phyloP scores from a whole-genome alignment of 2,888 invertebrate species.

The Aricia artaxerxes region DNA sequence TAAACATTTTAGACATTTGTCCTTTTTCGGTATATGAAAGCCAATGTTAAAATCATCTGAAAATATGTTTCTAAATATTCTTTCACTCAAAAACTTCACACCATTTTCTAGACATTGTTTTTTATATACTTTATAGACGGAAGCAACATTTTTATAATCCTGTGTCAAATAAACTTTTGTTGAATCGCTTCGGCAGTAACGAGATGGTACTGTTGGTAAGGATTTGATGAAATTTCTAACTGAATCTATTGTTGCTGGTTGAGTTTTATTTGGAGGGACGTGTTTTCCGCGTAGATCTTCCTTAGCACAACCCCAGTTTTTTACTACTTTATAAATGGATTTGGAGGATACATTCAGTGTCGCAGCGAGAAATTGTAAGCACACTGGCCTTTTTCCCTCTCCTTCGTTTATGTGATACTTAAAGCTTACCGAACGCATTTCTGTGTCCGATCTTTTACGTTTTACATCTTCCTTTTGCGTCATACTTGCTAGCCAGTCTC shows the following conservation, averaged over 20 bases:
- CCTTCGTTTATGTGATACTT: conserved; percentile 22
- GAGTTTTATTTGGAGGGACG: conserved; percentile 40
- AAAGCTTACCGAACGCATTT: not conserved
- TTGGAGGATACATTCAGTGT: conserved; percentile 22
- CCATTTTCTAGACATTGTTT: no score
- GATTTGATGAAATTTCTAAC: no score
- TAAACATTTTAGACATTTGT: conserved; percentile 44
- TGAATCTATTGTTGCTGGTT: no score
- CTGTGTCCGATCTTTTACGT: not conserved
- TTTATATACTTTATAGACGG: no score
- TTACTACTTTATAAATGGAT: conserved; percentile 12
- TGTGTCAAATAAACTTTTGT: no score
- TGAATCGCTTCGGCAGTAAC: no score
- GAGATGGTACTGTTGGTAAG: no score
- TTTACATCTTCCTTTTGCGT: no score
- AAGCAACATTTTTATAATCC: conserved; percentile 31
- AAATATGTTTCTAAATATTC: no score
- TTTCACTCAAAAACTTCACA: no score
- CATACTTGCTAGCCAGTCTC: no score
- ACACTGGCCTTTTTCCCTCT: conserved; percentile 17
- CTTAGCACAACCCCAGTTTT: conserved; percentile 35
- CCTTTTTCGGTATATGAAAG: conserved; percentile 42
- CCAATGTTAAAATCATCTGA: conserved; percentile 39
- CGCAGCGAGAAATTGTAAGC: conserved; percentile 9
- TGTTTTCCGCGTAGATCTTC: conserved; percentile 39